phyloP scores from a whole-genome alignment of 2,113 vertebrate species.

The Rousettus leschenaultii region DNA sequence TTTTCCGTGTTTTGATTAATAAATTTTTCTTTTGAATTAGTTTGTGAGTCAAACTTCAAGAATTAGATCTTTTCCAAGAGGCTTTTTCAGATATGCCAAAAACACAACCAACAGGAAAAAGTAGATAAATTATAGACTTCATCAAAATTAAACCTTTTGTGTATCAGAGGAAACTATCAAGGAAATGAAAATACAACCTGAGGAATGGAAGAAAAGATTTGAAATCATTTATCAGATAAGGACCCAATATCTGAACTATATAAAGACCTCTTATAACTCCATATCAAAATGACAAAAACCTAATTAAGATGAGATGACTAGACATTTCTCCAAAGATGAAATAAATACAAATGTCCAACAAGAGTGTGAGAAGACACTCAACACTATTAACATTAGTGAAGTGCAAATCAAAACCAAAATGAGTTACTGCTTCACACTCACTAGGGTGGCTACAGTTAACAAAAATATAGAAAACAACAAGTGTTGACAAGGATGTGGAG shows the following conservation, averaged over 20 bases:
- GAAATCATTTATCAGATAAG: background rate
- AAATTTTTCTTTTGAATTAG: constrained; percentile 30
- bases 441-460: background rate
- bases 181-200: background rate
- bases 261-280: background rate
- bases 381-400: background rate
- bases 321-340: background rate
- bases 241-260: background rate
- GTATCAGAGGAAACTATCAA: background rate
- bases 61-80: constrained; percentile 8
- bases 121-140: background rate
- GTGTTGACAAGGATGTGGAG: background rate
- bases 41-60: background rate
- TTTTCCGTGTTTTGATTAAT: background rate
- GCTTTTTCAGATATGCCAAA: background rate
- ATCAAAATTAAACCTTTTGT: constrained; percentile 32
- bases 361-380: background rate
- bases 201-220: constrained; percentile 14
- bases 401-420: background rate
- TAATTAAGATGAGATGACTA: background rate
- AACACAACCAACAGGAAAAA: background rate
- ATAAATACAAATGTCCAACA: background rate
- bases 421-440: background rate
- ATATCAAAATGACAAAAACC: background rate
- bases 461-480: background rate